A percentile compares a stretch with the other conserved stretches of the same genome.
Evolutionary conservation across 1,140 invertebrate species (phyloP).

Genomic region (Drosophila subobscura): DNA sequence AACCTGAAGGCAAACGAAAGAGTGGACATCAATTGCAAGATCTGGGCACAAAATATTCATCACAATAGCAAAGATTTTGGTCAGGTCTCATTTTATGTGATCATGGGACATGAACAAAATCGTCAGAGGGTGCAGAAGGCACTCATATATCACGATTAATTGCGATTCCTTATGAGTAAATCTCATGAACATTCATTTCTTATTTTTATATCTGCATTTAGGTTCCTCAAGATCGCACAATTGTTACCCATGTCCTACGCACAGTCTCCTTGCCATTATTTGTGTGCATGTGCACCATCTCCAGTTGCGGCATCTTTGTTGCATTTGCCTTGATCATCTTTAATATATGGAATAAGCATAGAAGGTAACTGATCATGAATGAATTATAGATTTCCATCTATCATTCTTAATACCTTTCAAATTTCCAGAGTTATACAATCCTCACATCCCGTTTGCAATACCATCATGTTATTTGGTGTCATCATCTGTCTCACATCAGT

Average conservation of each 20-base stretch:
- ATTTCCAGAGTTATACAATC: constrained; percentile 94
- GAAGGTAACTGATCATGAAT: constrained; percentile 87
- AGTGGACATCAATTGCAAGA: constrained; percentile 33
- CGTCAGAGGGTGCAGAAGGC: neutral
- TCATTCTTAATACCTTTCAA: too few species aligned
- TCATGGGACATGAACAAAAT: constrained; percentile 1
- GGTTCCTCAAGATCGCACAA: constrained; percentile 90
- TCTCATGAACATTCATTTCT: neutral
- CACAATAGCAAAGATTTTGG: constrained; percentile 10
- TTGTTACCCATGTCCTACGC: constrained; percentile 91
- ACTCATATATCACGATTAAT: constrained; percentile 4
- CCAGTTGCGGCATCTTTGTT: constrained; percentile 92
- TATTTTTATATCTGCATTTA: constrained; percentile 6
- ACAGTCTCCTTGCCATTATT: constrained; percentile 95
- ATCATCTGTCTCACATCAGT: constrained; percentile 96
- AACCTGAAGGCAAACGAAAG: constrained; percentile 23
- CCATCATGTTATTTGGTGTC: constrained; percentile 97
- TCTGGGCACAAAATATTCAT: constrained; percentile 55
- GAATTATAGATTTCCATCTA: too few species aligned
- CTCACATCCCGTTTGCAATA: constrained; percentile 98
- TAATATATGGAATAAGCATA: constrained; percentile 94
- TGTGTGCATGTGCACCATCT: constrained; percentile 95
- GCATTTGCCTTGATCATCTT: constrained; percentile 94
- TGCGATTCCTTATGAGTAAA: constrained; percentile 9
- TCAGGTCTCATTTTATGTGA: constrained; percentile 28